These are phyloP conservation scores for Gonatopus flavifemur DNA, from an alignment of 1,140 invertebrate genomes.

Conservation along the genomic window DNA sequence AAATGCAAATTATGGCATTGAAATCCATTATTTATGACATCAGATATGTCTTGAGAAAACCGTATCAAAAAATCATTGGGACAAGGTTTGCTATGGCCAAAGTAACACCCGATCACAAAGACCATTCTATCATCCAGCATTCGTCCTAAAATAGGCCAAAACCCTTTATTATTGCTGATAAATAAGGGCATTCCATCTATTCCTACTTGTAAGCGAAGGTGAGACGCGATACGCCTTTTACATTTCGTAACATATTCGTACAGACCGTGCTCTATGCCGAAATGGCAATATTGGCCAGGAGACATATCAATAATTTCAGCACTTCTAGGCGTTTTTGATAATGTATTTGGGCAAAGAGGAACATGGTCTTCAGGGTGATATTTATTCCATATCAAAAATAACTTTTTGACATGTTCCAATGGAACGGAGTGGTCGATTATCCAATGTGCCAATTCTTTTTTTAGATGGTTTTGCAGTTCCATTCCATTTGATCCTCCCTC, in stretches of 20 bases:
- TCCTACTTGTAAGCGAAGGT: neutral
- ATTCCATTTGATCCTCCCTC: no score
- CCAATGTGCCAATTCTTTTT: no score
- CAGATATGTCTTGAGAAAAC: neutral
- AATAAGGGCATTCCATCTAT: no score
- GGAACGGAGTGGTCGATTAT: no score
- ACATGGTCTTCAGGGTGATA: no score
- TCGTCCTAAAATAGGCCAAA: neutral
- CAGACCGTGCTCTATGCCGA: neutral
- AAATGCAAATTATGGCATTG: neutral
- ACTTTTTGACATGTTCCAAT: no score
- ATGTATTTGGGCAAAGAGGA: no score
- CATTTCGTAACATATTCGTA: neutral
- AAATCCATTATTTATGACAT: neutral
- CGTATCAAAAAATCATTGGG: neutral
- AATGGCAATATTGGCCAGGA: neutral
- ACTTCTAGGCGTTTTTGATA: slow-evolving; percentile 1
- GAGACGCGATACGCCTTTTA: neutral
- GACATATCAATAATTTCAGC: slow-evolving; percentile 1
- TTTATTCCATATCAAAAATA: no score
- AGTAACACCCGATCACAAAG: neutral
- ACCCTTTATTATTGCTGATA: no score
- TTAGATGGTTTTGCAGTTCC: no score
- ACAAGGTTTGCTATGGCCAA: neutral
- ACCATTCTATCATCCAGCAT: neutral